Conservation (phyloP, 2,113 vertebrate genomes). For the Condylura cristata region DNA sequence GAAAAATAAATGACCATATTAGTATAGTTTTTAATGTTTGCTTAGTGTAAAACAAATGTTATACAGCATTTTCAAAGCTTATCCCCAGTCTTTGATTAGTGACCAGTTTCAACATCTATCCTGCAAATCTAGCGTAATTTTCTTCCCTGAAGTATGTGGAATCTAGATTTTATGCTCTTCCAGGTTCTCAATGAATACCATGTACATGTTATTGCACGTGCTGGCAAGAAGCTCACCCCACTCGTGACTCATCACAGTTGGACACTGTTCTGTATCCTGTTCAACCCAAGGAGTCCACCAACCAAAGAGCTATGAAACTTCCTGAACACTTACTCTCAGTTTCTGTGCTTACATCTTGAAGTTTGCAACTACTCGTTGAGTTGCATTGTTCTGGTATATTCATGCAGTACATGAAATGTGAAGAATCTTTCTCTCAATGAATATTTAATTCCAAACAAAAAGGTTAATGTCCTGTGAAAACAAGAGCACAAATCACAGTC, state of each 20-base stretch:
- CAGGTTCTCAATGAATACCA: neutral
- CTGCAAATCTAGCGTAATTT: neutral
- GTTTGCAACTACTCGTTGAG: neutral
- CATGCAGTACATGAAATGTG: neutral
- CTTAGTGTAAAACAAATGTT: neutral
- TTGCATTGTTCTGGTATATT: neutral
- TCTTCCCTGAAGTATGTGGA: neutral
- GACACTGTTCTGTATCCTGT: neutral
- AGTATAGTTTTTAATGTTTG: conserved; percentile 23
- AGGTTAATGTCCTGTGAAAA: neutral
- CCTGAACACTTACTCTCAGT: neutral
- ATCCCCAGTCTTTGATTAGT: neutral
- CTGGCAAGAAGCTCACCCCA: neutral
- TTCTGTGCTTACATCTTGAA: neutral
- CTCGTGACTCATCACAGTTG: neutral
- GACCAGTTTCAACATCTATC: neutral
- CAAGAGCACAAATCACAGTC: neutral
- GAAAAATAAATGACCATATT: neutral
- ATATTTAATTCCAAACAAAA: neutral
- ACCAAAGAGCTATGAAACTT: neutral
- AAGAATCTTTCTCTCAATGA: neutral
- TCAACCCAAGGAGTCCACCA: neutral
- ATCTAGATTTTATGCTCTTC: conserved; percentile 14
- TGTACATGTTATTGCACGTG: neutral
- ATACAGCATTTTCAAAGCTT: neutral